A percentile compares a stretch with the other conserved stretches of the same genome.
These are phyloP conservation scores for Cryptus armator DNA, from an alignment of 2,888 invertebrate species.

Conservation along the genomic window DNA sequence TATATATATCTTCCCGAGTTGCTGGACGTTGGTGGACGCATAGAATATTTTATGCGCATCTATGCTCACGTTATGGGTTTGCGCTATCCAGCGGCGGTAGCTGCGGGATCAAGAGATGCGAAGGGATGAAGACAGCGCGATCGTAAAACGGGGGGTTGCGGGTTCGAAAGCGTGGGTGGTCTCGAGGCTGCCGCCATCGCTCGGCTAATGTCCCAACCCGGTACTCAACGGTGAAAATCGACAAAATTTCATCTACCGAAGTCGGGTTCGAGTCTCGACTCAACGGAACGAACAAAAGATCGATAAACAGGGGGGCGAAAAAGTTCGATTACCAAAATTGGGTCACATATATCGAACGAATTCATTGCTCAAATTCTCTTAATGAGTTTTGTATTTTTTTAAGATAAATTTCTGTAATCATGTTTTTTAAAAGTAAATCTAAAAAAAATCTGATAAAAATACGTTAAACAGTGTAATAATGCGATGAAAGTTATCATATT, in stretches of 20 bases:
- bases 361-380: neutral
- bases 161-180: slow-evolving; percentile 39
- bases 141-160: slow-evolving; percentile 27
- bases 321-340: neutral
- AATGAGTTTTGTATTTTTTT: too few species aligned
- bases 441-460: too few species aligned
- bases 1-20: neutral
- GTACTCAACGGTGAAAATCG: slow-evolving; percentile 61
- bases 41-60: slow-evolving; percentile 43
- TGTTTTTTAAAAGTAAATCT: neutral
- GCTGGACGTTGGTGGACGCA: slow-evolving; percentile 16
- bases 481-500: too few species aligned
- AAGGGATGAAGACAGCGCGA: neutral
- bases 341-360: neutral
- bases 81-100: neutral
- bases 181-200: slow-evolving; percentile 79
- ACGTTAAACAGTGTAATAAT: too few species aligned
- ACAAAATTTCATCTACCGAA: slow-evolving; percentile 40
- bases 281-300: neutral
- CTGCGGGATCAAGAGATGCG: slow-evolving; percentile 6
- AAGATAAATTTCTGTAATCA: neutral
- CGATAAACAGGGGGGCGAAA: neutral
- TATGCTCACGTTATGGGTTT: slow-evolving; percentile 13
- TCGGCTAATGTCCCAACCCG: slow-evolving; percentile 73
- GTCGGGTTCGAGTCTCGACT: slow-evolving; percentile 69